Base-by-base conservation (phyloP, 2,888 invertebrate genomes). In the Alloplasta piceator region DNA sequence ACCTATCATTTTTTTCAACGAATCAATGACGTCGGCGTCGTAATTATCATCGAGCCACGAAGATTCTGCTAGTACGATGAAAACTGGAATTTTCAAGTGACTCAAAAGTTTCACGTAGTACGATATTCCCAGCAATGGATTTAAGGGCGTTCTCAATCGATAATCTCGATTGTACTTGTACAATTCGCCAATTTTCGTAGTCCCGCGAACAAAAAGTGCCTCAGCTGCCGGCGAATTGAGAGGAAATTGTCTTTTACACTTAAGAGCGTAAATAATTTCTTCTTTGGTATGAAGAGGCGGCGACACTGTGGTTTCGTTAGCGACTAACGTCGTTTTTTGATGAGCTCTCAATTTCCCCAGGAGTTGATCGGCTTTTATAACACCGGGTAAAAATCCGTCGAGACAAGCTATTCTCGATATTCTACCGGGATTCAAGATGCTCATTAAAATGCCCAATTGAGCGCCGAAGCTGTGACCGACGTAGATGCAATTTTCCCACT, bases 91-190 rank as follows among this genome's bases (percentile, higher is more conserved):
- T 67, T 81, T 52, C 43, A 87, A 9, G 6, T 82, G 75, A 3
- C 36, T 12, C 1, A 86, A 16, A 7, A 86, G 38, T 4, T 74
- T 6, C 0, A 16, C 4, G n/a, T 46, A 72, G 52, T 87, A 84
- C 0, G 82, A 41, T 0, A 14, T 0, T 48, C 16, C 80, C 6
- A 87, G 82, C 7, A 72, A 90, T 0, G 94, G 93, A 0, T 86
- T 84, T 0, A 93, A 76, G 0, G 92, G 38, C 0, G 85, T 7
- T 80, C 93, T 94, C 82, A 93, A 88, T 12, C 95, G 92, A 7
- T 92, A 93, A 85, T 95, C 95, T 82, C 93, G 93, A 3, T 94
- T 94, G 84, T 94, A 94, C 75, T 93, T 93, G 81, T 93, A 95
- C 73, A 90, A 86, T 61, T 93, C 93, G 0, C 89, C 93, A 0